These are phyloP conservation scores for Carcinoscorpius rotundicauda DNA, from an alignment of 1,140 invertebrate genomes.

Conservation along the genomic window DNA sequence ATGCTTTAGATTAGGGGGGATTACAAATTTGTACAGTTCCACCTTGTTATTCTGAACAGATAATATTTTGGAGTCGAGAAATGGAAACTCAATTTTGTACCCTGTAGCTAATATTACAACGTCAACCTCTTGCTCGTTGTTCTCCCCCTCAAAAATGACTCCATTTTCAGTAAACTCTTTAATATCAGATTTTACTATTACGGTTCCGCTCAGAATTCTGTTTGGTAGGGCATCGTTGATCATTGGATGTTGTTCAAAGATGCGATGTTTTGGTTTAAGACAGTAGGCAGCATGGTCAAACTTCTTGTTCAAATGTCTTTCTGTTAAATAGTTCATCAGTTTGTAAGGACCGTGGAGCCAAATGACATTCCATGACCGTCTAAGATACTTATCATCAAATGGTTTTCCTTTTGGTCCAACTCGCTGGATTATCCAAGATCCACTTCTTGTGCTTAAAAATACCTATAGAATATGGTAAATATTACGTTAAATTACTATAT, in stretches of 20 bases:
- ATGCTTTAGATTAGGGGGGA: slow-evolving; percentile 17
- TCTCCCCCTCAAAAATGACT: slow-evolving; percentile 29
- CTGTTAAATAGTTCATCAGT: background rate
- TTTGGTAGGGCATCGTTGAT: slow-evolving; percentile 41
- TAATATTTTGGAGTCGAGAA: slow-evolving; percentile 26
- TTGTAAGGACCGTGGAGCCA: background rate
- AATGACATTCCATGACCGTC: slow-evolving; percentile 1
- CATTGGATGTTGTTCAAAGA: slow-evolving; percentile 38
- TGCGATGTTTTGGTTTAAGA: slow-evolving; percentile 34
- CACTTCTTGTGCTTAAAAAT: slow-evolving; percentile 36
- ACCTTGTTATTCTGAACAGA: slow-evolving; percentile 16
- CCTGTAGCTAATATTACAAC: slow-evolving; percentile 30
- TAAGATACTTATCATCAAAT: slow-evolving; percentile 22
- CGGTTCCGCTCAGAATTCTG: slow-evolving; percentile 31
- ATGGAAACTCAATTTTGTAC: slow-evolving; percentile 34
- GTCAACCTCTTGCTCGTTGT: slow-evolving; percentile 8
- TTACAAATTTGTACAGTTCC: slow-evolving; percentile 17
- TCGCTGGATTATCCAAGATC: slow-evolving; percentile 36
- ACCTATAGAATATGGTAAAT: slow-evolving; percentile 26
- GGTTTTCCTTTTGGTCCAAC: slow-evolving; percentile 31
- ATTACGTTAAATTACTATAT: background rate
- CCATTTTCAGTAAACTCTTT: slow-evolving; percentile 27
- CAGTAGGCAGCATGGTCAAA: slow-evolving; percentile 29
- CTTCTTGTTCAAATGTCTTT: background rate
- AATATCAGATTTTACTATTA: slow-evolving; percentile 33